phyloP scores from a whole-genome alignment of 2,113 vertebrate species.

The Atherinomorus stipes region DNA sequence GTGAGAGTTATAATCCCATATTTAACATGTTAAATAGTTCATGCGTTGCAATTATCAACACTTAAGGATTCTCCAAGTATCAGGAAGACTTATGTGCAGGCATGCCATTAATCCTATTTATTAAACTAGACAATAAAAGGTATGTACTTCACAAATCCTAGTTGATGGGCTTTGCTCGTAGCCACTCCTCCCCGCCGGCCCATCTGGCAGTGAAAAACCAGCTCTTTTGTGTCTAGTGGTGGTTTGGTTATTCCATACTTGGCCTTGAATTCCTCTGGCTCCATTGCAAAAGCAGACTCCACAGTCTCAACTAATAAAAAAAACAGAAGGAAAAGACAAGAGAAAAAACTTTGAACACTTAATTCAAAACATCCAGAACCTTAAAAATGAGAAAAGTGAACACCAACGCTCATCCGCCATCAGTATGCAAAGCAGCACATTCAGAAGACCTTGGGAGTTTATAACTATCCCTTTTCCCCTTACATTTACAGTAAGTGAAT shows the following conservation, averaged over 20 bases:
- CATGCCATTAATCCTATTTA: not conserved
- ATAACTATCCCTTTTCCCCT: not conserved
- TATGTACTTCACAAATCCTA: slow-evolving; percentile 82
- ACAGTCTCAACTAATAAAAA: slow-evolving; percentile 77
- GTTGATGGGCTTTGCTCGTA: slow-evolving; percentile 71
- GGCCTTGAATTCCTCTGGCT: slow-evolving; percentile 77
- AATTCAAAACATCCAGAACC: not conserved
- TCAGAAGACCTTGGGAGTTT: not conserved
- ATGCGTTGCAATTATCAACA: not conserved
- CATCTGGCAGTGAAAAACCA: slow-evolving; percentile 86
- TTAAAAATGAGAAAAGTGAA: not conserved
- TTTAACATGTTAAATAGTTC: not conserved
- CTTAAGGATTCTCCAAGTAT: not conserved
- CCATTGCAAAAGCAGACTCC: slow-evolving; percentile 79
- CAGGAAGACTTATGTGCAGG: not conserved
- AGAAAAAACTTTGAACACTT: not conserved
- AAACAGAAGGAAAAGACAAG: not conserved
- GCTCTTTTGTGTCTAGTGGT: slow-evolving; percentile 70
- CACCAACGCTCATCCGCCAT: not conserved
- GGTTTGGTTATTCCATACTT: slow-evolving; percentile 82
- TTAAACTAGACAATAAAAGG: not conserved
- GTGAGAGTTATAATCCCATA: not conserved
- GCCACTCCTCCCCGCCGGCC: slow-evolving; percentile 80
- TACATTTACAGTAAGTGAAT: not conserved
- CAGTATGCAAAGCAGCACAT: not conserved